Evolutionary conservation across 2,797 vertebrate species (phyloP), one percentile per base, ranked within the genome.

Genomic region (Varecia variegata): DNA sequence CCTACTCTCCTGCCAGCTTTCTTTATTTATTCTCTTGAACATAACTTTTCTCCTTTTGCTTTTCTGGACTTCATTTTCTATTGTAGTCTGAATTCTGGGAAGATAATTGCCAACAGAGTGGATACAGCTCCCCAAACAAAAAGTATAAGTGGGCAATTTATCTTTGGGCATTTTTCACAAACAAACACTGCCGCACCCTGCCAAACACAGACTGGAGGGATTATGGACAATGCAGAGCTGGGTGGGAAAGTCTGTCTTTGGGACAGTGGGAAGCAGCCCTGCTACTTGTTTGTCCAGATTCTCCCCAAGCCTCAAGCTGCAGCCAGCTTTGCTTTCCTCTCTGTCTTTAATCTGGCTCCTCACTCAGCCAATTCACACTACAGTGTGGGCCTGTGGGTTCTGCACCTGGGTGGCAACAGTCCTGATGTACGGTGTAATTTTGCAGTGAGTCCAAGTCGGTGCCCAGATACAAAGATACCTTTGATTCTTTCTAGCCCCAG

Each of bases 1-100:
- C 74, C 83, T 54, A 56, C 13, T 94, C 65, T 76, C 54, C 52
- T 23, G 38, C 8, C 54, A 40, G 50, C n/a, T 85, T 56, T 56
- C 8, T 56, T 35, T 54, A 30, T 62, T 5, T 50, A 17, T 12
- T 11, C 30, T 56, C 27, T 35, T 5, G 2, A 35, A 68, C 47
- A 7, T 68, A 73, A 88, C 84, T 93, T 92, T 35, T 54, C 65
- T 86, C 58, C 30, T 76, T 32, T 43, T 8, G 60, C 27, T 89
- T 86, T 95, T 80, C 52, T 68, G 60, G 54, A 86, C n/a, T 82
- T 52, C 77, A 67, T 87, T 82, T 88, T 35, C 67, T 82, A 83
- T 17, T 4, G 54, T 27, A 45, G 47, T 2, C 27, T 56, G 13
- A 70, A 77, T 90, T 80, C 68, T 21, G 60, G 40, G 56, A 83